Conservation (phyloP, 2,888 invertebrate species). For the Cantharis rustica region DNA sequence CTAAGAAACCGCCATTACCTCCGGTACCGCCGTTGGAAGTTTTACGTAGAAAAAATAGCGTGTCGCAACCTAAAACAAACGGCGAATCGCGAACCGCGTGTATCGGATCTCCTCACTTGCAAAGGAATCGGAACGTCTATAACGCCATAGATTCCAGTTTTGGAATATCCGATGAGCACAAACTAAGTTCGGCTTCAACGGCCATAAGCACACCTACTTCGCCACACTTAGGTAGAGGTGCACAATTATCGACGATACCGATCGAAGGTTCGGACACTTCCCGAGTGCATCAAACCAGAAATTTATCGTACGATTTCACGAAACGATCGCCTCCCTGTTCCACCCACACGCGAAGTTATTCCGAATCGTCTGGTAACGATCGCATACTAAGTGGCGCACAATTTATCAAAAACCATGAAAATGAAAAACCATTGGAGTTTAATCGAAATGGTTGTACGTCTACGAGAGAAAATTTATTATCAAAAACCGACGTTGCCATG, state of each 20-base stretch:
- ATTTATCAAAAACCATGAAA: constrained; percentile 16
- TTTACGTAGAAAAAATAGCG: constrained; percentile 59
- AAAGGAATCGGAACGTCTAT: constrained; percentile 63
- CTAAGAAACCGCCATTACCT: constrained; percentile 75
- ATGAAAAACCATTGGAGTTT: constrained; percentile 25
- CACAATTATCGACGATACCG: constrained; percentile 39
- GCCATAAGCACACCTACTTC: constrained; percentile 56
- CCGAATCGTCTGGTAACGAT: constrained; percentile 17
- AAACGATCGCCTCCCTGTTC: constrained; percentile 22
- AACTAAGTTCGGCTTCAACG: constrained; percentile 39
- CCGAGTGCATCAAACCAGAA: constrained; percentile 42
- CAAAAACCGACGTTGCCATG: constrained; percentile 73
- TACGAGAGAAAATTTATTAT: constrained; percentile 62
- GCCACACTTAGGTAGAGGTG: constrained; percentile 49
- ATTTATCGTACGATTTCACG: constrained; percentile 42
- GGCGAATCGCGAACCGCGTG: constrained; percentile 63
- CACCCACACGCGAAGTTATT: constrained; percentile 17
- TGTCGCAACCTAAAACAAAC: constrained; percentile 51
- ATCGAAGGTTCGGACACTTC: constrained; percentile 37
- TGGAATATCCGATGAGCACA: constrained; percentile 31
- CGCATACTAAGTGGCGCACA: background rate
- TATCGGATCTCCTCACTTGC: constrained; percentile 68
- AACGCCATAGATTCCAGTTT: constrained; percentile 62
- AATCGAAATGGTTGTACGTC: constrained; percentile 47
- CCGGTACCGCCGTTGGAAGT: constrained; percentile 70